Evolutionary conservation across 2,888 invertebrate genomes (phyloP).

Genomic region (Galeopsomyia nigrocyanea): DNA sequence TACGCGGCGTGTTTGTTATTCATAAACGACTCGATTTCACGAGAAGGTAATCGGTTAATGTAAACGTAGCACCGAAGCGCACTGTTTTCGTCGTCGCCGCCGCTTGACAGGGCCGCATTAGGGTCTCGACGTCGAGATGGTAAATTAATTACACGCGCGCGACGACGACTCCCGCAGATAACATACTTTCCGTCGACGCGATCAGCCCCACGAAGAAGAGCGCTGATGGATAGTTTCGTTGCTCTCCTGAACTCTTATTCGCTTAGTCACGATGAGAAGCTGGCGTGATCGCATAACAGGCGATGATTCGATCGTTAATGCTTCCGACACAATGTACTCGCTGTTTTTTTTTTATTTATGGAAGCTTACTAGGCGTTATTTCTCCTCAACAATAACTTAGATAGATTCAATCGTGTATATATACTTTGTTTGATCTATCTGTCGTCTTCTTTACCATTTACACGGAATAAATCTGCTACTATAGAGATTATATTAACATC

Average conservation of each 20-base stretch:
- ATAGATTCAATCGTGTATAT: no score
- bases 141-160: slow-evolving; percentile 31
- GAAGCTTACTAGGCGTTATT: no score
- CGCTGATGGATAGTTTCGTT: slow-evolving; percentile 35
- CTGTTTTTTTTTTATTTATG: no score
- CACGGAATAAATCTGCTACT: no score
- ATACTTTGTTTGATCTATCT: no score
- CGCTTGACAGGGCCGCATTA: slow-evolving; percentile 13
- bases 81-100: no score
- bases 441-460: no score
- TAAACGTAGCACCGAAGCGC: not conserved
- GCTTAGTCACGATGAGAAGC: slow-evolving; percentile 21
- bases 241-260: not conserved
- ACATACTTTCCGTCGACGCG: slow-evolving; percentile 14
- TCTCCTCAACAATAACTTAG: no score
- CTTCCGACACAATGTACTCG: no score
- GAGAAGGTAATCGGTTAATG: slow-evolving; percentile 36
- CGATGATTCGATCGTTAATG: no score
- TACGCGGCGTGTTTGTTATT: slow-evolving; percentile 2
- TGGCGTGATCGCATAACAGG: no score
- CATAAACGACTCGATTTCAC: slow-evolving; percentile 32
- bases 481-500: no score
- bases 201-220: not conserved
- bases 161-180: slow-evolving; percentile 15
- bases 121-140: slow-evolving; percentile 13